Percentiles rank a stretch among this genome's conserved stretches.
Conservation (phyloP, 1,140 invertebrate species). For the Drosophila hydei region DNA sequence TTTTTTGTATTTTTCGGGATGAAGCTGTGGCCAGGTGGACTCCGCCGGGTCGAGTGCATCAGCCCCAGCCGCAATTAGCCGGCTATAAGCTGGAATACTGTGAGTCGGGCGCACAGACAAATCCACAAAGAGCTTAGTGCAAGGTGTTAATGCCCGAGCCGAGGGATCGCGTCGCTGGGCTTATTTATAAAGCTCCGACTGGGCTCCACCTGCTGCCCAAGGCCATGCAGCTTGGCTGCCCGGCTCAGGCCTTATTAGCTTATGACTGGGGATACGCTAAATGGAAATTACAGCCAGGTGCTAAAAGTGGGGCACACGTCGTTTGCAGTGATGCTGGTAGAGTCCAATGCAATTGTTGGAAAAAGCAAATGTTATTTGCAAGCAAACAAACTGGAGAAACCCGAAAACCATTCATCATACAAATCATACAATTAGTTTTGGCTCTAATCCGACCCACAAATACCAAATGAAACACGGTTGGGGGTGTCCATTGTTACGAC, state of each 20-base stretch:
- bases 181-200: slow-evolving; percentile 30
- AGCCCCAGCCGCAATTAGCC: slow-evolving; percentile 37
- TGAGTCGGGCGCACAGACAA: slow-evolving; percentile 22
- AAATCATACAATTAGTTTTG: slow-evolving; percentile 74
- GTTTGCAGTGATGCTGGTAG: not conserved
- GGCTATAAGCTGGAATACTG: slow-evolving; percentile 6
- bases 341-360: slow-evolving; percentile 45
- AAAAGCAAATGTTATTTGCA: slow-evolving; percentile 76
- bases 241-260: slow-evolving; percentile 35
- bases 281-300: slow-evolving; percentile 51
- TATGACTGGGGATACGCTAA: slow-evolving; percentile 41
- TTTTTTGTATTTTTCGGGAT: not conserved
- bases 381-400: slow-evolving; percentile 67
- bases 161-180: slow-evolving; percentile 9
- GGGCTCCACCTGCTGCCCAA: not conserved
- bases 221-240: slow-evolving; percentile 5
- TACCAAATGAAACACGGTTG: slow-evolving; percentile 28
- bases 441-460: slow-evolving; percentile 78
- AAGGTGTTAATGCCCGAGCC: slow-evolving; percentile 59
- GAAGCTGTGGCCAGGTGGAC: not conserved
- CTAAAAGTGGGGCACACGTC: too few species aligned
- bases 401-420: slow-evolving; percentile 71
- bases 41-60: slow-evolving; percentile 15
- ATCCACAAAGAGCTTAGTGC: slow-evolving; percentile 75
- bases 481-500: slow-evolving; percentile 55